Evolutionary conservation across 2,888 invertebrate genomes (phyloP).

Genomic region (Drosophila maculinotata): DNA sequence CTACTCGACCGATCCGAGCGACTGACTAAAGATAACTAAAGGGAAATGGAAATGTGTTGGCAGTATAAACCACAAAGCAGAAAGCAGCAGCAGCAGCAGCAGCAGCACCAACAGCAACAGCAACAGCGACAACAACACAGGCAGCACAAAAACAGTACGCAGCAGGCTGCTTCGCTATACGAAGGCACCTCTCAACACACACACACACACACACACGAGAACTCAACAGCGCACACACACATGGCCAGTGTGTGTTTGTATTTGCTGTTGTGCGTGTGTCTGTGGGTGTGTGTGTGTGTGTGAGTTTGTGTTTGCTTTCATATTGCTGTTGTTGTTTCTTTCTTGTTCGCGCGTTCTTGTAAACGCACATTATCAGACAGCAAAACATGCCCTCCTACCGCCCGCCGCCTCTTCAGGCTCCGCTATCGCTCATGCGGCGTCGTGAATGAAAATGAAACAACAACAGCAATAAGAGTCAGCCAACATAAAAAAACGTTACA

Average conservation of each 20-base stretch:
- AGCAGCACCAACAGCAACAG: constrained; percentile 41
- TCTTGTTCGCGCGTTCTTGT: constrained; percentile 39
- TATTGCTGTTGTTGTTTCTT: constrained; percentile 40
- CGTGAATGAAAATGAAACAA: constrained; percentile 60
- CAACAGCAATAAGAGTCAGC: constrained; percentile 15
- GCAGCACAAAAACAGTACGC: constrained; percentile 50
- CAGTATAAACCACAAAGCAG: constrained; percentile 76
- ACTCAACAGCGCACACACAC: constrained; percentile 28
- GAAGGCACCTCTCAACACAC: constrained; percentile 19
- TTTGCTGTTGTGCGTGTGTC: constrained; percentile 41
- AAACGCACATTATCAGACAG: constrained; percentile 61
- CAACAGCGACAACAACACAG: constrained; percentile 39
- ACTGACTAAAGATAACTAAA: constrained; percentile 84
- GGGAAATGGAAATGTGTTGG: constrained; percentile 82
- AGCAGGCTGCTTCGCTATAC: constrained; percentile 41
- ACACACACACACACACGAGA: constrained; percentile 30
- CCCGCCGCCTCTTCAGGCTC: neutral
- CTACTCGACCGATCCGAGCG: constrained; percentile 78
- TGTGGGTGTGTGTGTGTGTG: constrained; percentile 33
- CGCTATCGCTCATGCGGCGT: constrained; percentile 49
- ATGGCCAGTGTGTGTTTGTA: constrained; percentile 38
- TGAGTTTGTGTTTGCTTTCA: constrained; percentile 46
- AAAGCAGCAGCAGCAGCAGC: constrained; percentile 54
- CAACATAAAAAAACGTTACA: constrained; percentile 43
- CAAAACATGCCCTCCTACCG: constrained; percentile 9